Evolutionary conservation across 2,113 vertebrate species (phyloP).

Genomic region (Ondatra zibethicus): DNA sequence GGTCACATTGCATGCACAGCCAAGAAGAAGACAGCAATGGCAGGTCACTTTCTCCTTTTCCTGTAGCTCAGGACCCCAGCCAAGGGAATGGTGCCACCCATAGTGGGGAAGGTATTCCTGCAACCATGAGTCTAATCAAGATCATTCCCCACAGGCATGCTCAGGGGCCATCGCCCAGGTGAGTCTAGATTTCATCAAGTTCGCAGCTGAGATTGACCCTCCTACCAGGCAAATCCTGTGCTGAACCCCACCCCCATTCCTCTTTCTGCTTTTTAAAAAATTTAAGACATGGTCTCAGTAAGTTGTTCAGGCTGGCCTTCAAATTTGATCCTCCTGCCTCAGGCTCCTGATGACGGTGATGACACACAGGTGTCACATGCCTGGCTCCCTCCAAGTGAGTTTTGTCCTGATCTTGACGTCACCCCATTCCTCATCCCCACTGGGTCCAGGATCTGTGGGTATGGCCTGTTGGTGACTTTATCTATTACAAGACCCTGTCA

Average conservation of each 20-base stretch:
- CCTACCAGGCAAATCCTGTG: not conserved
- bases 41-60: not conserved
- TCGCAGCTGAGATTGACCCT: not conserved
- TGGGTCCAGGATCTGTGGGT: accelerated
- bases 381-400: not conserved
- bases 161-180: not conserved
- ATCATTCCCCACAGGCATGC: not conserved
- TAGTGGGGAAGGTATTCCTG: no score
- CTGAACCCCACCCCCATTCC: not conserved
- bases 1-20: not conserved
- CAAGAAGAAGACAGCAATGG: not conserved
- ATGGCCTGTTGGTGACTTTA: accelerated
- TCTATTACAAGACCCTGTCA: not conserved
- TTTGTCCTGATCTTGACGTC: not conserved
- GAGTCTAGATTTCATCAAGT: not conserved
- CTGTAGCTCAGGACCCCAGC: not conserved
- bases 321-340: not conserved
- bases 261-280: not conserved
- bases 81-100: not conserved
- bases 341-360: not conserved
- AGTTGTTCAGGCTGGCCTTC: not conserved
- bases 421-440: no score
- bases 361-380: no score
- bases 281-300: not conserved
- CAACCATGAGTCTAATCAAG: not conserved